Evolutionary conservation across 2,113 vertebrate species (phyloP), one percentile per base, ranked within the genome.

Genomic region (Scortum barcoo): DNA sequence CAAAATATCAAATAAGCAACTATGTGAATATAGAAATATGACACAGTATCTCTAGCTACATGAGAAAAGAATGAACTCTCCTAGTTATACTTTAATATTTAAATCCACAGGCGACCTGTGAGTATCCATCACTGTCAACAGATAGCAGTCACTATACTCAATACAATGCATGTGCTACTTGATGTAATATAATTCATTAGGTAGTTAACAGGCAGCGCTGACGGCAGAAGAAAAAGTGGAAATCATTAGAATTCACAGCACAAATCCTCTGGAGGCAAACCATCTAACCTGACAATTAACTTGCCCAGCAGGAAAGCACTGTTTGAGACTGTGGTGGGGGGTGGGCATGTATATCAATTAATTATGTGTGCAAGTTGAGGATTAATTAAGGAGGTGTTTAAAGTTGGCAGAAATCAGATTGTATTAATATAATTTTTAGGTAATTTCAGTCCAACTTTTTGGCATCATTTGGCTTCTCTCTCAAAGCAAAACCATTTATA

Each of bases 281-380:
- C 28, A 56, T 86, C 83, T 79, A 92, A 92, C 88, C 85, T 88
- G 90, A 91, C 91, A 93, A 93, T 94, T 94, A 93, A 90, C 90
- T 93, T 60, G 57, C 90, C 76, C 93, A 90, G 93, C 87, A 80
- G 87, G 93, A 73, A 72, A 66, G 74, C 87, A 53, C 87, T 54
- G 88, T 71, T 61, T 82, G 86, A 80, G 84, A 50, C 67, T 44
- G 51, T 19, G 1, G 58, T 48, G 28, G 75, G 75, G 58, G 61
- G 77, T 28, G 72, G 2, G 53, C 65, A 72, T 88, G 83, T 76
- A 81, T 87, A 89, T 93, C 73, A 91, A 92, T 92, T 93, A 91
- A 91, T 91, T 87, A 93, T 87, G 88, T 78, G 69, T 83, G 83
- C 76, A 81, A 82, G 83, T 86, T 80, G 76, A 85, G 80, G 87